A percentile compares a stretch with the other conserved stretches of the same genome.
Conservation (phyloP, 2,888 invertebrate genomes). For the Craniophora ligustri region DNA sequence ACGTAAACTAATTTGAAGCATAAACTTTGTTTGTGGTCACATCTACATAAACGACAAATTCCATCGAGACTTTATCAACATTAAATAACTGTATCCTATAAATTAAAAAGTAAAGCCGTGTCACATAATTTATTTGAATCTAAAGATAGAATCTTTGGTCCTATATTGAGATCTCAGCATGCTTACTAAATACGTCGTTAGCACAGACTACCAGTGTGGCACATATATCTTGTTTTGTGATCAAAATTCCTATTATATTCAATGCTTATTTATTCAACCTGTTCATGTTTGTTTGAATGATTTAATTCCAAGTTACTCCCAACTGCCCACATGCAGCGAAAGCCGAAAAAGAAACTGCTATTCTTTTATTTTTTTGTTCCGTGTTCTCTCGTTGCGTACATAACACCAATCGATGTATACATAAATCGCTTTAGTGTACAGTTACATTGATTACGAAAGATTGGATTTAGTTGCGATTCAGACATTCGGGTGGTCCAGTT, state of each 20-base stretch:
- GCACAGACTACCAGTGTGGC: constrained; percentile 39
- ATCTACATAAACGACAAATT: constrained; percentile 31
- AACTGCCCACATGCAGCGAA: constrained; percentile 68
- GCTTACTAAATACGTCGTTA: constrained; percentile 46
- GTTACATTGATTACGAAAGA: constrained; percentile 67
- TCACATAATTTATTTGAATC: constrained; percentile 32
- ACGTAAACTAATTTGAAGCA: constrained; percentile 11
- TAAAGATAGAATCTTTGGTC: constrained; percentile 25
- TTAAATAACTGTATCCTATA: constrained; percentile 30
- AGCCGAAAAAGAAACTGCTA: constrained; percentile 63
- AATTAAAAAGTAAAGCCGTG: constrained; percentile 38
- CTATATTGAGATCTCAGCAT: constrained; percentile 43
- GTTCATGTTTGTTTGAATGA: constrained; percentile 78
- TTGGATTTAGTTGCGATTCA: constrained; percentile 61
- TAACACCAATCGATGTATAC: constrained; percentile 40
- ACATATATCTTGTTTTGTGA: constrained; percentile 50
- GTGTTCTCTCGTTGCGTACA: constrained; percentile 59
- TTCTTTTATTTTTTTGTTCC: constrained; percentile 63
- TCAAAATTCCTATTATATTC: constrained; percentile 50
- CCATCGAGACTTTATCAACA: constrained; percentile 23
- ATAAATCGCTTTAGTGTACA: constrained; percentile 64
- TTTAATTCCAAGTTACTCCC: constrained; percentile 70
- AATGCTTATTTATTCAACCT: constrained; percentile 76
- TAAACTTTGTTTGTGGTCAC: constrained; percentile 11
- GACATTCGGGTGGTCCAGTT: constrained; percentile 47